These are phyloP conservation scores for Argopecten irradians DNA, from an alignment of 1,140 invertebrate genomes.

Conservation along the genomic window DNA sequence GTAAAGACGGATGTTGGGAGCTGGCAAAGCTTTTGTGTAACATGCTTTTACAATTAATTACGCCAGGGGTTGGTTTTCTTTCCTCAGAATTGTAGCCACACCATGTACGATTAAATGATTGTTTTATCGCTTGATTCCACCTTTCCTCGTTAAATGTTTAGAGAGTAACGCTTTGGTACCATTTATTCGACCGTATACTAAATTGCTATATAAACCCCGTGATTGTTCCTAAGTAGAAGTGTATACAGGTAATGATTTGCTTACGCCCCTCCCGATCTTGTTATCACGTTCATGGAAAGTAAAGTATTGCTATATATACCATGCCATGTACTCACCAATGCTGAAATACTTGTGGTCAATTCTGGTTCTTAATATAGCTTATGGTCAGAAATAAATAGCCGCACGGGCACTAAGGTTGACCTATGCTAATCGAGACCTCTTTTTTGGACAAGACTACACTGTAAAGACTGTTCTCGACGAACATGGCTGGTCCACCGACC, in stretches of 20 bases:
- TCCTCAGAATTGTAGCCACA: background rate
- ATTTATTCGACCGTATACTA: background rate
- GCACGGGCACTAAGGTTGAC: too few species aligned
- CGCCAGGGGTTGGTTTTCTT: conserved; percentile 7
- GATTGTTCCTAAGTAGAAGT: background rate
- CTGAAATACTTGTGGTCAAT: too few species aligned
- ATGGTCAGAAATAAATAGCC: too few species aligned
- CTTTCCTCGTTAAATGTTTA: conserved; percentile 1
- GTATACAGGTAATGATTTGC: background rate
- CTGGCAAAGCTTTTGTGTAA: background rate
- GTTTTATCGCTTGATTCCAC: background rate
- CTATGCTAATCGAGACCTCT: too few species aligned
- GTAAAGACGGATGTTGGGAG: background rate
- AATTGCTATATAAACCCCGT: background rate
- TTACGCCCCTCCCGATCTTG: background rate
- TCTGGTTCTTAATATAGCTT: too few species aligned
- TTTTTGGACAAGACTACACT: too few species aligned
- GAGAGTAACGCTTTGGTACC: conserved; percentile 19
- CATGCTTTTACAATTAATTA: conserved; percentile 14
- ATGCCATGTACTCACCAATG: too few species aligned
- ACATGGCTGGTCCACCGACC: too few species aligned
- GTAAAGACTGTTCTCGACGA: too few species aligned
- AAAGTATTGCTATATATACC: too few species aligned
- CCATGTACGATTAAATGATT: background rate
- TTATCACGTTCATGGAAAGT: background rate